These are phyloP conservation scores for Cerastoderma edule DNA, from an alignment of 2,888 invertebrate species.

Conservation along the genomic window DNA sequence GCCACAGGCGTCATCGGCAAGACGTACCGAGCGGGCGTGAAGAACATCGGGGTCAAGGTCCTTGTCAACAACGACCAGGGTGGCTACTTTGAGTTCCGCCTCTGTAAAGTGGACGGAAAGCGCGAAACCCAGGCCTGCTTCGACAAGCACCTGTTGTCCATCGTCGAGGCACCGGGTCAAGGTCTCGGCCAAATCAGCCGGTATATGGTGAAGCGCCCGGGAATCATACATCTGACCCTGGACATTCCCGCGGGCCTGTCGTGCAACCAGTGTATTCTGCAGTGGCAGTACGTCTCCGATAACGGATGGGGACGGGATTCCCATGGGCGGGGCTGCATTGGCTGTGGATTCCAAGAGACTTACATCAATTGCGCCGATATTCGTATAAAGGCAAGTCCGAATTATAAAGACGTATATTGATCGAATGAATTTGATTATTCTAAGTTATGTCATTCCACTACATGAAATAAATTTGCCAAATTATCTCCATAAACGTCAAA, in stretches of 20 bases:
- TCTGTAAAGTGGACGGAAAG: constrained; percentile 69
- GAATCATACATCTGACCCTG: constrained; percentile 85
- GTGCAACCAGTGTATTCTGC: constrained; percentile 93
- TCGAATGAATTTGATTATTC: no score
- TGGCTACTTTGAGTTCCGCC: constrained; percentile 77
- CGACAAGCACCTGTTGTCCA: constrained; percentile 61
- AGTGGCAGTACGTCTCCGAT: constrained; percentile 94
- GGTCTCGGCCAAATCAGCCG: constrained; percentile 81
- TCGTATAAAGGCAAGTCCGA: constrained; percentile 42
- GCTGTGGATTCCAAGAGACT: constrained; percentile 53
- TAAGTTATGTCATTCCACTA: no score
- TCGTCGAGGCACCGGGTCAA: constrained; percentile 11
- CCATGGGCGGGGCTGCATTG: constrained; percentile 41
- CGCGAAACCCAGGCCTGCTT: constrained; percentile 67
- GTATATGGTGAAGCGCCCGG: constrained; percentile 90
- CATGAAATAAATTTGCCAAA: no score
- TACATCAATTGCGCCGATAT: constrained; percentile 59
- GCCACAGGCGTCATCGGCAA: constrained; percentile 69
- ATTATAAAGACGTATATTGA: no score
- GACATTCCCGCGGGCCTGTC: constrained; percentile 90
- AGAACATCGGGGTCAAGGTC: constrained; percentile 46
- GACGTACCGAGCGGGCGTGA: constrained; percentile 15
- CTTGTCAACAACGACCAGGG: constrained; percentile 73
- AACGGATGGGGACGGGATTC: constrained; percentile 49
- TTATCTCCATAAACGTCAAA: no score